Evolutionary conservation across 37 sponge, comb jelly and placozoan species (phyloP), one percentile per base, ranked within the genome.

Genomic region (Halichondria panicea): DNA sequence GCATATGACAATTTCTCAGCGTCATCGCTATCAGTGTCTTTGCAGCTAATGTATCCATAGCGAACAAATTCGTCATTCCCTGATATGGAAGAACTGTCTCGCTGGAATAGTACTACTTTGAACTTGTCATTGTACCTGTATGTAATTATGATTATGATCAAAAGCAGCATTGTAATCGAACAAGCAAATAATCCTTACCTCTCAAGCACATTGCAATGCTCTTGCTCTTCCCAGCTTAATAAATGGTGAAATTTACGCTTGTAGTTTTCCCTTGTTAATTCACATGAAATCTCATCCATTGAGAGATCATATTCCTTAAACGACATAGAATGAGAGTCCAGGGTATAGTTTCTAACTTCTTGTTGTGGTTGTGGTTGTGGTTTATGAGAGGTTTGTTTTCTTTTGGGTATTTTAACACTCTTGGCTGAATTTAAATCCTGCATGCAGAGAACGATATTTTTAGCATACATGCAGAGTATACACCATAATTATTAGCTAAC

Each of bases 191-290:
- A 32, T n/a, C 4, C n/a, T 39, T 61, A 43, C 34, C 40, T n/a
- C n/a, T n/a, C n/a, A 9, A 90, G 63, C 11, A 81, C 59, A 21
- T 59, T 40, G 2, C 62, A 68, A 39, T 85, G 86, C 46, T 85
- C 87, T 43, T 72, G 43, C 46, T 90, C 91, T 48, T 90, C 91
- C 81, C 86, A 81, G 73, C 83, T 85, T 11, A 90, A 52, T n/a
- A 90, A 63, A 36, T 82, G 83, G 53, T 91, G 92, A 45, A 91
- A 86, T 36, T 69, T 86, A 28, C 79, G 71, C 44, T 59, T 77
- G 61, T 90, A 90, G 53, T 71, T 90, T 3, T 63, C 66, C 43
- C 13, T 0, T 36, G 78, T 81, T 30, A 85, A 63, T 33, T 68
- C 30, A 31, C 24, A 50, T 21, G 32, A 36, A 45, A 79, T 37